Conservation (phyloP, 1,140 invertebrate species). For the Aphaenogaster floridana region DNA sequence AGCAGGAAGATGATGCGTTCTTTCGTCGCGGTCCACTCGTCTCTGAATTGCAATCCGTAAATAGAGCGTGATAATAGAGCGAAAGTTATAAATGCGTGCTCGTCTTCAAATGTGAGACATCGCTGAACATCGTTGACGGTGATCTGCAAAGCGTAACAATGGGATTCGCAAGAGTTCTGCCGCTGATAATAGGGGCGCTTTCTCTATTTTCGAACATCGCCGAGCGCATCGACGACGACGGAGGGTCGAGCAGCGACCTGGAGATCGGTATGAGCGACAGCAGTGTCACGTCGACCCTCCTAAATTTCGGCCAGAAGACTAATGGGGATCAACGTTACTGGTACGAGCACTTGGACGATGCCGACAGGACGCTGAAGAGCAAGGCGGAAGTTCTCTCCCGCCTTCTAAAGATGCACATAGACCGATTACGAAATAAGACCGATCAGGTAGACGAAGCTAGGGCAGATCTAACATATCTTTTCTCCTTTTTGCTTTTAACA, state of each 20-base stretch:
- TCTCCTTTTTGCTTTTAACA: neutral
- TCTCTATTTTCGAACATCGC: neutral
- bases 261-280: neutral
- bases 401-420: conserved; percentile 74
- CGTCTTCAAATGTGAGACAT: neutral
- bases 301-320: conserved; percentile 47
- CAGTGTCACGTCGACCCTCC: conserved; percentile 17
- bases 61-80: conserved; percentile 9
- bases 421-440: conserved; percentile 71
- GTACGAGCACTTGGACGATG: conserved; percentile 50
- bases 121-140: neutral
- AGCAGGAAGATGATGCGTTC: neutral
- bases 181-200: conserved; percentile 22
- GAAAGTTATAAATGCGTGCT: neutral
- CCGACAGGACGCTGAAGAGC: conserved; percentile 49
- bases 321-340: conserved; percentile 44
- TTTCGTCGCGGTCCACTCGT: neutral
- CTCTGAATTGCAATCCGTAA: neutral
- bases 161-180: neutral
- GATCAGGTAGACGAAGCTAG: conserved; percentile 67
- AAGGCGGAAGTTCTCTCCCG: conserved; percentile 74
- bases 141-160: neutral
- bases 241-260: neutral
- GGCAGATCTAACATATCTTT: neutral
- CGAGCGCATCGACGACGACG: neutral